A percentile compares a stretch with the other conserved stretches of the same genome.
Conservation (phyloP, 1,140 invertebrate species). For the Aphis craccivora region DNA sequence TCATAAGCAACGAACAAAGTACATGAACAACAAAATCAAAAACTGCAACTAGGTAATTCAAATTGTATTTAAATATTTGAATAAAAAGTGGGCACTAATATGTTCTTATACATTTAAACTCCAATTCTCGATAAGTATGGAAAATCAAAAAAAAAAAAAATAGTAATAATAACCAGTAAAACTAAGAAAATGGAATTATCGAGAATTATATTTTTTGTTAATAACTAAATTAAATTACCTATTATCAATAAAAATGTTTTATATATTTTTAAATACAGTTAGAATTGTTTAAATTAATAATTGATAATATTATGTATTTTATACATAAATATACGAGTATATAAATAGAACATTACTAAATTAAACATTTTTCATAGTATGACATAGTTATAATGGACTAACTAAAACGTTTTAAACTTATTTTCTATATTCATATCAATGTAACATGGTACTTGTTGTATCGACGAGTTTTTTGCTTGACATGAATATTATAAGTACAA, state of each 20-base stretch:
- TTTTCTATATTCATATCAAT: not conserved
- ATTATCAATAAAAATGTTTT: not conserved
- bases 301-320: not conserved
- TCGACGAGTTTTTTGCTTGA: not conserved
- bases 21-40: not conserved
- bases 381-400: not conserved
- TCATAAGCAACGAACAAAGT: not conserved
- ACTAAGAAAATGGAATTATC: too few relatives aligned
- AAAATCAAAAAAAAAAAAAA: not conserved
- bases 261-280: not conserved
- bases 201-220: not conserved
- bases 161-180: too few relatives aligned
- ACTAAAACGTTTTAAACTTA: not conserved
- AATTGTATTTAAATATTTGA: too few relatives aligned
- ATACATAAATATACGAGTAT: not conserved
- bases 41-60: not conserved
- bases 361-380: too few relatives aligned
- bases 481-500: not conserved
- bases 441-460: not conserved
- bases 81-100: too few relatives aligned
- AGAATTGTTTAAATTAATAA: not conserved
- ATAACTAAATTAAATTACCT: not conserved
- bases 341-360: too few relatives aligned
- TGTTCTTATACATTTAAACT: not conserved
- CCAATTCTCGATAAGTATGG: rapidly evolving